Conservation (phyloP, 2,888 invertebrate species). For the Scaptomyza cyrtandrae region DNA sequence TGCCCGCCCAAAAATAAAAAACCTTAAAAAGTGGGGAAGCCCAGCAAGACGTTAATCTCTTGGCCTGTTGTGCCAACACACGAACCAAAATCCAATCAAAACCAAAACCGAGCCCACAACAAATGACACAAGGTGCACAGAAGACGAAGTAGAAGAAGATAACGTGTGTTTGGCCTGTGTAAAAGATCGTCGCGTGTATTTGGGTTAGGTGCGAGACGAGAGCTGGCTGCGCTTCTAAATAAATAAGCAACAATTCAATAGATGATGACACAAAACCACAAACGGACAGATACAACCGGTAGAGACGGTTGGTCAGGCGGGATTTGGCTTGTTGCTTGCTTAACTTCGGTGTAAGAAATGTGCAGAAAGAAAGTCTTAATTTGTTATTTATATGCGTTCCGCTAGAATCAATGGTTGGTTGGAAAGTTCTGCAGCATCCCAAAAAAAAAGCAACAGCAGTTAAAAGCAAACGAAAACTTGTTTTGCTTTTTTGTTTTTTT, state of each 20-base stretch:
- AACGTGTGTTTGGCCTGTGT: constrained; percentile 36
- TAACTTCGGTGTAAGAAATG: constrained; percentile 8
- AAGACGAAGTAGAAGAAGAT: neutral
- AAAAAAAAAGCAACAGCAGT: constrained; percentile 31
- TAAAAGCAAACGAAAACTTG: constrained; percentile 40
- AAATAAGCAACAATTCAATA: constrained; percentile 48
- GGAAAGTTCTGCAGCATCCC: constrained; percentile 76
- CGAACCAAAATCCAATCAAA: constrained; percentile 6
- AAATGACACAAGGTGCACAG: constrained; percentile 73
- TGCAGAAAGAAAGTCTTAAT: constrained; percentile 74
- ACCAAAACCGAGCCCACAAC: constrained; percentile 22
- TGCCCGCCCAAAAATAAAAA: constrained; percentile 4
- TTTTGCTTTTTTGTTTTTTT: constrained; percentile 24
- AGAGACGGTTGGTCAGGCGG: constrained; percentile 13
- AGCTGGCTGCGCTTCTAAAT: constrained; percentile 38
- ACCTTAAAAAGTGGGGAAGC: constrained; percentile 21
- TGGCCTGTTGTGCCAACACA: constrained; percentile 55
- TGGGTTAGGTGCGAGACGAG: constrained; percentile 62
- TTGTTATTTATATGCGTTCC: constrained; percentile 73
- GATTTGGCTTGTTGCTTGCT: constrained; percentile 7
- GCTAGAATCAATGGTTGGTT: constrained; percentile 73
- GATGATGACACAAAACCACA: constrained; percentile 65
- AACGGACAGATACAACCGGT: constrained; percentile 22
- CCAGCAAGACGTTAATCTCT: constrained; percentile 55
- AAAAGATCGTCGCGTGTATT: constrained; percentile 62